A percentile compares a stretch with the other conserved stretches of the same genome.
phyloP scores from a whole-genome alignment of 2,888 invertebrate species.

The Drosophila bunnanda region DNA sequence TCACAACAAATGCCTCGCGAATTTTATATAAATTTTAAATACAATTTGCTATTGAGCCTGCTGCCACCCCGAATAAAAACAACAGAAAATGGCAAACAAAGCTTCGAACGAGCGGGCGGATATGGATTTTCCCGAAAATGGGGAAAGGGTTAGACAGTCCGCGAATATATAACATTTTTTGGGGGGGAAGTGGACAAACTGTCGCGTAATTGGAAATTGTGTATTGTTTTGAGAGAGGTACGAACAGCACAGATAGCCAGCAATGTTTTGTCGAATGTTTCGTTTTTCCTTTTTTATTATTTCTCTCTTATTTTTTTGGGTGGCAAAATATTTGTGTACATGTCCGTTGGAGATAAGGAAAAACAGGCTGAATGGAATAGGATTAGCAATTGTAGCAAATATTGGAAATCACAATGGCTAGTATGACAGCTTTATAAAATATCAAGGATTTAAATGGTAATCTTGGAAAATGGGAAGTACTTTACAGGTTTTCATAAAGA shows the following conservation, averaged over 20 bases:
- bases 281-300: background rate
- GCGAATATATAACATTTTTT: slow-evolving; percentile 5
- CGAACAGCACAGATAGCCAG: slow-evolving; percentile 20
- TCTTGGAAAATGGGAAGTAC: background rate
- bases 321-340: slow-evolving; percentile 14
- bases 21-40: slow-evolving; percentile 81
- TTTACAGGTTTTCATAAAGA: background rate
- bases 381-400: slow-evolving; percentile 14
- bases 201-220: slow-evolving; percentile 79
- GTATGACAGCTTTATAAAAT: background rate
- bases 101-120: background rate
- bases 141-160: slow-evolving; percentile 31
- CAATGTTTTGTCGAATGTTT: slow-evolving; percentile 3
- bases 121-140: background rate
- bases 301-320: background rate
- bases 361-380: slow-evolving; percentile 1
- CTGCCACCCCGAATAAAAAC: slow-evolving; percentile 44
- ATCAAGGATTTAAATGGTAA: background rate
- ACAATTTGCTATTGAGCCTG: slow-evolving; percentile 77
- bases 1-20: slow-evolving; percentile 75
- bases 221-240: slow-evolving; percentile 63
- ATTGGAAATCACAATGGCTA: slow-evolving; percentile 5
- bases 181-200: slow-evolving; percentile 57
- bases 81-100: slow-evolving; percentile 20
- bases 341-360: background rate